A percentile compares a stretch with the other conserved stretches of the same genome.
phyloP scores from a whole-genome alignment of 2,113 vertebrate genomes.

The Neogale vison region DNA sequence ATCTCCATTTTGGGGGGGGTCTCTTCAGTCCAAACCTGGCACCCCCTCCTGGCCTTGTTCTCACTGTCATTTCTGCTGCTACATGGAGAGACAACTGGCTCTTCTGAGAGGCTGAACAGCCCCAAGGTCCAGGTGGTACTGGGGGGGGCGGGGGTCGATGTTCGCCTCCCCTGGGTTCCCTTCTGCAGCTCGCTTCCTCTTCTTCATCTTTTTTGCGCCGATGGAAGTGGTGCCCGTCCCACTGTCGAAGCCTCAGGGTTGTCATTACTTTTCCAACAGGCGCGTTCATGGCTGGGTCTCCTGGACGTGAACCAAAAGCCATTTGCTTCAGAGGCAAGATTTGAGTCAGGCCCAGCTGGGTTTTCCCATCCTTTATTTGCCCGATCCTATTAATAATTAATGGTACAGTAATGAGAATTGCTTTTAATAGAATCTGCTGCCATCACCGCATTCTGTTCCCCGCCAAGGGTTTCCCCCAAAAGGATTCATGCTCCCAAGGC shows the following conservation, averaged over 20 bases:
- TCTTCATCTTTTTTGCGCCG: neutral
- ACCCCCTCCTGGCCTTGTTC: neutral
- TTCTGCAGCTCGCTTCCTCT: neutral
- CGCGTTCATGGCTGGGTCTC: neutral
- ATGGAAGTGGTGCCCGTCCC: fast-evolving
- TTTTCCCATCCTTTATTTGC: slow-evolving; percentile 80
- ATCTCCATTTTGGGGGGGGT: neutral
- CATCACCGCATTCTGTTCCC: slow-evolving; percentile 28
- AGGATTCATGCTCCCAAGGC: slow-evolving; percentile 31
- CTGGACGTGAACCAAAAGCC: slow-evolving; percentile 53
- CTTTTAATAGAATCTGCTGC: slow-evolving; percentile 79
- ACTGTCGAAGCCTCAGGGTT: fast-evolving
- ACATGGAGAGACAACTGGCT: neutral
- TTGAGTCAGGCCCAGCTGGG: slow-evolving; percentile 77
- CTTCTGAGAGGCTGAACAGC: neutral
- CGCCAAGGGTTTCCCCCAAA: slow-evolving; percentile 69
- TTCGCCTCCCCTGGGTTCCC: neutral
- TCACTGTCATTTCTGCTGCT: neutral
- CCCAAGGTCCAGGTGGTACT: neutral
- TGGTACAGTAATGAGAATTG: slow-evolving; percentile 65
- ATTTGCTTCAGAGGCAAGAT: slow-evolving; percentile 53
- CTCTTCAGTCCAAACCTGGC: neutral
- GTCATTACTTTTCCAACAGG: neutral
- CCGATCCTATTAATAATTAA: slow-evolving; percentile 84
- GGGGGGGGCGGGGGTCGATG: fast-evolving